Percentiles rank a stretch among this genome's conserved stretches.
These are phyloP conservation scores for Mallateleia sp. DNA, from an alignment of 2,888 invertebrate genomes.

Conservation along the genomic window DNA sequence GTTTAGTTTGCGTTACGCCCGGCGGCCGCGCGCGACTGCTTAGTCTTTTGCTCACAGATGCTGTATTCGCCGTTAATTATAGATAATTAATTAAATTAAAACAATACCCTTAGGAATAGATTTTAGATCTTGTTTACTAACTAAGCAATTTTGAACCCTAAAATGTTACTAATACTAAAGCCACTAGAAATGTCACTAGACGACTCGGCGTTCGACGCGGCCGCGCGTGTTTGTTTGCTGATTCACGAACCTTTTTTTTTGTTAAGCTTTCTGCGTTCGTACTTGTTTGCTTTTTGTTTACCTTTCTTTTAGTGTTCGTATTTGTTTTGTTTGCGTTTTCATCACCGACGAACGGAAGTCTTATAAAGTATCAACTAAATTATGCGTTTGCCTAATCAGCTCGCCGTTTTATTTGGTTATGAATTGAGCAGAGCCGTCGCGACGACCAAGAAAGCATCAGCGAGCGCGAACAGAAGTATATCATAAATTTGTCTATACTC, in stretches of 20 bases:
- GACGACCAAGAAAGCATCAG: constrained; percentile 73
- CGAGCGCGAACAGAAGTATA: constrained; percentile 74
- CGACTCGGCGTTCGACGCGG: constrained; percentile 50
- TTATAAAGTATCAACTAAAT: constrained; percentile 75
- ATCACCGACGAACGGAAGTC: constrained; percentile 64
- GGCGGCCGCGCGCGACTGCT: constrained; percentile 26
- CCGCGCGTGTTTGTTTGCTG: constrained; percentile 23
- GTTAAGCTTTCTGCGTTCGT: not conserved
- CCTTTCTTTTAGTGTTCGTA: too few relatives aligned
- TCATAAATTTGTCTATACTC: constrained; percentile 69
- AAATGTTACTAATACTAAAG: constrained; percentile 74
- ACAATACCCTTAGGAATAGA: constrained; percentile 56
- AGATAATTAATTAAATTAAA: constrained; percentile 13
- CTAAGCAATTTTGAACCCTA: constrained; percentile 63
- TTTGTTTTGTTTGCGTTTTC: constrained; percentile 32
- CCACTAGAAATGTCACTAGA: constrained; percentile 75
- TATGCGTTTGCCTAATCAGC: constrained; percentile 78
- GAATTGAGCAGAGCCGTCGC: constrained; percentile 78
- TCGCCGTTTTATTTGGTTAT: constrained; percentile 79
- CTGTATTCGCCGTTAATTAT: too few relatives aligned
- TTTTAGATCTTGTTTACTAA: constrained; percentile 71
- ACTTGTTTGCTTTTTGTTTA: not conserved
- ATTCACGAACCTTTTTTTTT: constrained; percentile 66
- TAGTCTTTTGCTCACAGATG: constrained; percentile 63
- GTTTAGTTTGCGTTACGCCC: constrained; percentile 28